Conservation (phyloP, 2,113 vertebrate species). For the Poicephalus gulielmi region DNA sequence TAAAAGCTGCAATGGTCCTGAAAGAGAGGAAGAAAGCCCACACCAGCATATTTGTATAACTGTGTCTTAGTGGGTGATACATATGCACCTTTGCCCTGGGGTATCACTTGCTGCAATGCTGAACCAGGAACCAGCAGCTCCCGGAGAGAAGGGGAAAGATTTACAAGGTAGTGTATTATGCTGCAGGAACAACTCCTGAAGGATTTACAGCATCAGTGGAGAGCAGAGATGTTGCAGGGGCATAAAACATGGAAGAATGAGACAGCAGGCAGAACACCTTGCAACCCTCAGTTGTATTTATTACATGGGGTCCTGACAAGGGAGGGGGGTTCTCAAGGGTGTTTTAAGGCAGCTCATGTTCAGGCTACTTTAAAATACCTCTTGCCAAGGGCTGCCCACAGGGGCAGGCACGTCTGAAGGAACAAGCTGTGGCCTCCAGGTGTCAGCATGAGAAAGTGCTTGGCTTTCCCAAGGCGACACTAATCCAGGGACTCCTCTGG, state of each 20-base stretch:
- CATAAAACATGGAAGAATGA: slow-evolving; percentile 52
- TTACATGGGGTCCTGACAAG: neutral
- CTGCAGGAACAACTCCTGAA: neutral
- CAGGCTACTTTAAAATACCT: neutral
- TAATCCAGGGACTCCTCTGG: slow-evolving; percentile 50
- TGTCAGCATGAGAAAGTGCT: slow-evolving; percentile 70
- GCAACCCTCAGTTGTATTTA: neutral
- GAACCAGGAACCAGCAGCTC: slow-evolving; percentile 63
- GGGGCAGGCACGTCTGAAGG: slow-evolving; percentile 22
- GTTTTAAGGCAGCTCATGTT: neutral
- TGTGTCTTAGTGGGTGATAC: neutral
- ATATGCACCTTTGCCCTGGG: neutral
- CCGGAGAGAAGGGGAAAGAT: slow-evolving; percentile 16
- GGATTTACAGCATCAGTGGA: slow-evolving; percentile 35
- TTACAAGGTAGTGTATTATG: neutral
- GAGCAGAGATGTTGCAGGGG: slow-evolving; percentile 9
- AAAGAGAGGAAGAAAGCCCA: neutral
- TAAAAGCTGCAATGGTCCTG: neutral
- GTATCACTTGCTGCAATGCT: neutral
- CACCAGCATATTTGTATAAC: rapidly evolving
- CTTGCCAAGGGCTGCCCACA: neutral
- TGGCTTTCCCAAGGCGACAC: slow-evolving; percentile 29
- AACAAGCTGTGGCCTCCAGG: slow-evolving; percentile 62
- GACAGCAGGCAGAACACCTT: slow-evolving; percentile 26
- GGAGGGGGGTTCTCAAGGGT: neutral